A percentile compares a stretch with the other conserved stretches of the same genome.
Evolutionary conservation across 2,888 invertebrate species (phyloP).

Genomic region (Torymus aiolomorphi): DNA sequence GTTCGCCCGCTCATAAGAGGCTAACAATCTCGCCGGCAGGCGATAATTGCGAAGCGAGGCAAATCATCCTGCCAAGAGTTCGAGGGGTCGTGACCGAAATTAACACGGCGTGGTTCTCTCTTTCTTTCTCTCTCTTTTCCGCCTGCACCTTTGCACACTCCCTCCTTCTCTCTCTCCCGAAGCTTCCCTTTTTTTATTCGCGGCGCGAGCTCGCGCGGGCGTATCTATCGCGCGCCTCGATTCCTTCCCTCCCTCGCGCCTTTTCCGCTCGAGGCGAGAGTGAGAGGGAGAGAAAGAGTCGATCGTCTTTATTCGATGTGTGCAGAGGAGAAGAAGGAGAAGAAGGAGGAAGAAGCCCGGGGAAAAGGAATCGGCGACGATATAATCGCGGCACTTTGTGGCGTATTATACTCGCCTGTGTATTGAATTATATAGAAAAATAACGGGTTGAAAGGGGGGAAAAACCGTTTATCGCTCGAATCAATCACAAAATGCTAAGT

Average conservation of each 20-base stretch:
- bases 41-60: constrained; percentile 58
- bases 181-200: constrained; percentile 1
- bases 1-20: constrained; percentile 55
- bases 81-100: constrained; percentile 61
- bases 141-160: neutral
- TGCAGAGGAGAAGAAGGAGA: too few relatives aligned
- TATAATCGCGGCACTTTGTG: too few relatives aligned
- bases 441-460: too few relatives aligned
- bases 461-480: too few relatives aligned
- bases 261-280: neutral
- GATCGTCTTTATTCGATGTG: too few relatives aligned
- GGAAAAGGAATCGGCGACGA: too few relatives aligned
- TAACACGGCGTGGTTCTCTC: constrained; percentile 55
- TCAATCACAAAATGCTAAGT: too few relatives aligned
- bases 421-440: too few relatives aligned
- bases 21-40: constrained; percentile 58
- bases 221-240: constrained; percentile 15
- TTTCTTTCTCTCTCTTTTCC: constrained; percentile 39
- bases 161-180: constrained; percentile 11
- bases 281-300: too few relatives aligned
- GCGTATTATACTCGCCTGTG: too few relatives aligned
- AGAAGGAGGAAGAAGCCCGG: too few relatives aligned
- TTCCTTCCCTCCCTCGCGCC: neutral
- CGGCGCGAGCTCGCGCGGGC: neutral
- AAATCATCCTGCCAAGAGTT: constrained; percentile 57